Conservation (phyloP, 2,888 invertebrate species). For the Amitus sp. region DNA sequence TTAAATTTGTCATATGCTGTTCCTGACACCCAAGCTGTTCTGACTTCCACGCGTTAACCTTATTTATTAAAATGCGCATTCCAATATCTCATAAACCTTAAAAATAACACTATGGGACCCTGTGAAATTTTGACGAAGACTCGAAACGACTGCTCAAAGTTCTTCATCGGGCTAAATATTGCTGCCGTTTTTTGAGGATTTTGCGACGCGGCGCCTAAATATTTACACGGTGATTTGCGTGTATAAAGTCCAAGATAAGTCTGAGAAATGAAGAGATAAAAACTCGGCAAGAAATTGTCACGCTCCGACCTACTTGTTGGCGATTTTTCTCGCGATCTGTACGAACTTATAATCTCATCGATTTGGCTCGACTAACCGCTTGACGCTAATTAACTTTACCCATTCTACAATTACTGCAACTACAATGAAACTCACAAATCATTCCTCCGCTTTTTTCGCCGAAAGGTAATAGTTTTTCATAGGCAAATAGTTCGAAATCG, state of each 20-base stretch:
- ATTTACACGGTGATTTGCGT: constrained; percentile 39
- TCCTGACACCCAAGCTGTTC: no score
- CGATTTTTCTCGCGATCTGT: constrained; percentile 28
- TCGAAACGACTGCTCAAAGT: no score
- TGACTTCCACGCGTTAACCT: no score
- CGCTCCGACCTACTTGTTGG: constrained; percentile 39
- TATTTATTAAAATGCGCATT: no score
- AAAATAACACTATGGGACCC: no score
- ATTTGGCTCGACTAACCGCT: constrained; percentile 24
- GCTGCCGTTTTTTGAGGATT: constrained; percentile 25
- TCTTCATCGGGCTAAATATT: constrained; percentile 29
- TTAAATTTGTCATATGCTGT: no score
- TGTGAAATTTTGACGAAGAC: no score
- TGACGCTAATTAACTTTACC: constrained; percentile 23
- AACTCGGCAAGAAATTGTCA: constrained; percentile 36
- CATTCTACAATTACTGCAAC: background rate
- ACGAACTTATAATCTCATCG: constrained; percentile 33
- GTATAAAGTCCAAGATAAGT: constrained; percentile 35
- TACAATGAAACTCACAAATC: background rate
- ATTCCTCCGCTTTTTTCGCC: no score
- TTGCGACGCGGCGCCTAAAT: constrained; percentile 33
- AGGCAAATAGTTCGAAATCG: no score
- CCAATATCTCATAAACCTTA: no score
- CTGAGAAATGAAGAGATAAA: constrained; percentile 30
- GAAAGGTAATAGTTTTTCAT: no score